A percentile compares a stretch with the other conserved stretches of the same genome.
These are phyloP conservation scores for Ectropis grisescens DNA, from an alignment of 1,140 invertebrate genomes.

Conservation along the genomic window DNA sequence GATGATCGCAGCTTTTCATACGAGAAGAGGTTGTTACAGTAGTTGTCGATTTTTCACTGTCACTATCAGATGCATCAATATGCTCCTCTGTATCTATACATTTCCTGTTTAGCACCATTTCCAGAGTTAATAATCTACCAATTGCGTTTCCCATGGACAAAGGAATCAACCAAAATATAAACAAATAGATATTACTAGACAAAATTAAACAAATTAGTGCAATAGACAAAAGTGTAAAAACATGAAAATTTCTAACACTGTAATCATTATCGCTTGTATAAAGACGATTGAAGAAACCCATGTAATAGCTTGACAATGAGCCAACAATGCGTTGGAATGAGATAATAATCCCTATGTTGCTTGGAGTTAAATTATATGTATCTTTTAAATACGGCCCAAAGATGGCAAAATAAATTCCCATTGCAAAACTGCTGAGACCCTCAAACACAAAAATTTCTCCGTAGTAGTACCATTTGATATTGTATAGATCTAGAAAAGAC, in stretches of 20 bases:
- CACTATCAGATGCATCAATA: too few relatives aligned
- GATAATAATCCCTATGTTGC: conserved; percentile 74
- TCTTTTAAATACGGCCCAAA: conserved; percentile 70
- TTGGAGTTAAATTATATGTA: conserved; percentile 67
- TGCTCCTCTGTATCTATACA: too few relatives aligned
- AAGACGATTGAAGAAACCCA: conserved; percentile 66
- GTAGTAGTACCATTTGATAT: conserved; percentile 69
- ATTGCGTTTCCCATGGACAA: conserved; percentile 67
- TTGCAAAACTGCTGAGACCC: conserved; percentile 67
- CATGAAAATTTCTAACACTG: conserved; percentile 61
- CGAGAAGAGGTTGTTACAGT: too few relatives aligned
- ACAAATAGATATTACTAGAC: conserved; percentile 56
- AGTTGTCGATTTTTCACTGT: too few relatives aligned
- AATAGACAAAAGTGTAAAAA: conserved; percentile 60
- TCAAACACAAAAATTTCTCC: conserved; percentile 72
- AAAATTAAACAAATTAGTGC: conserved; percentile 59
- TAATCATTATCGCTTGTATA: conserved; percentile 60
- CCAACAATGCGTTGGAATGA: conserved; percentile 73
- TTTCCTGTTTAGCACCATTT: conserved; percentile 70
- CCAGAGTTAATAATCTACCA: conserved; percentile 67
- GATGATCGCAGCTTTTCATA: too few relatives aligned
- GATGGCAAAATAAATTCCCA: conserved; percentile 71
- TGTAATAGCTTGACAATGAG: conserved; percentile 65
- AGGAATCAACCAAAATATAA: conserved; percentile 64
- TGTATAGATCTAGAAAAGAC: conserved; percentile 56